Conservation (phyloP, 2,113 vertebrate genomes). For the Apteryx mantelli region DNA sequence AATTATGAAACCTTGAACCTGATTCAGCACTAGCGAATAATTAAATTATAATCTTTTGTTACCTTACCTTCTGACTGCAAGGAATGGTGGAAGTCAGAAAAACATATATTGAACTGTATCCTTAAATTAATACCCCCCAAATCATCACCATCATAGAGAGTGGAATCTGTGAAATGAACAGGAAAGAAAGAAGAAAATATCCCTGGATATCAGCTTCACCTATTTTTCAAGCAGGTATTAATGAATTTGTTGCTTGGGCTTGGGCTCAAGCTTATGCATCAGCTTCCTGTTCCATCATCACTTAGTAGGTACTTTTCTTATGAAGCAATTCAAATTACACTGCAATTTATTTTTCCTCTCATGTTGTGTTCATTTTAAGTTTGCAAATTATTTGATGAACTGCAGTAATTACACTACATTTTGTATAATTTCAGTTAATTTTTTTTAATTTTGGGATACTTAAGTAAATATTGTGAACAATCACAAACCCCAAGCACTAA, state of each 20-base stretch:
- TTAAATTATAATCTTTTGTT: not conserved
- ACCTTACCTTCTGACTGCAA: not conserved
- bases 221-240: not conserved
- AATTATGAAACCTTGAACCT: not conserved
- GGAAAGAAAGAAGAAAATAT: not conserved
- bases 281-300: not conserved
- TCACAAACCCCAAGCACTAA: not conserved
- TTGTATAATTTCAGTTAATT: not conserved
- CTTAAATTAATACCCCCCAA: not conserved
- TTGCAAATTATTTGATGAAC: not conserved
- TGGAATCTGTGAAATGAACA: not conserved
- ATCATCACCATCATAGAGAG: not conserved
- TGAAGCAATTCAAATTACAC: not conserved
- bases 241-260: not conserved
- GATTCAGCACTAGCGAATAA: not conserved
- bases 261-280: not conserved
- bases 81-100: not conserved
- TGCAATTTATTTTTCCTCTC: not conserved
- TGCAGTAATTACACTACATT: not conserved
- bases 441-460: not conserved
- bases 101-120: not conserved
- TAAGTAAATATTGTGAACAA: not conserved
- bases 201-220: fast-evolving
- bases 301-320: not conserved
- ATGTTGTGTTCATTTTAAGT: not conserved